Base-by-base conservation (phyloP, 30 jellyfish, hydroid and myxozoan genomes). In the Cassiopea xamachana region DNA sequence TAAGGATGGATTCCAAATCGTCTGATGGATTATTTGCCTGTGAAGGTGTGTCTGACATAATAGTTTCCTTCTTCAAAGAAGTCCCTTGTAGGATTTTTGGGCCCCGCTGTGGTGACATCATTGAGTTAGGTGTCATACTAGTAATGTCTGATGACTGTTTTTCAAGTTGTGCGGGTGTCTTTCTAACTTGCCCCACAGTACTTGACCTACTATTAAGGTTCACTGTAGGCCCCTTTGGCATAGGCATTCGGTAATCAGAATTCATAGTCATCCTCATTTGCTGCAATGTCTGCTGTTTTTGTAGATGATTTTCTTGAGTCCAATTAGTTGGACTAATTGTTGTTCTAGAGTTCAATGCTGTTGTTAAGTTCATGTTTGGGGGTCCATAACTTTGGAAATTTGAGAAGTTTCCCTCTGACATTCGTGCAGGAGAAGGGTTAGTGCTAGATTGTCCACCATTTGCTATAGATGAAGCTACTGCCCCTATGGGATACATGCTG, bases 1-100 rank as follows among this genome's bases (percentile, higher is more conserved):
- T 85, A 72, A 92, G 94, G 13, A 92, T 39, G 19, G 93, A 82
- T 77, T 92, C 97, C 62, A 92, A 64, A 77, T 92, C 97, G 48
- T 91, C 97, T 74, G 97, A 85, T 60, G 81, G 84, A 80, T 62
- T 64, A 70, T 64, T 62, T 9, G 74, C 59, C 68, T 87, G 94
- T 2, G 88, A 17, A 10, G 58, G 47, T 8, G 83, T 60, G 62
- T 76, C 89, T 75, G 80, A 51, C 75, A 58, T 61, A 60, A 61
- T 16, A 15, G 94, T 70, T 64, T 87, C 88, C 59, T 87, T 89
- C 70, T 87, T 87, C 79, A 76, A 46, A 60, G 87, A 48, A 74
- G 84, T 84, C n/a, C 71, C 89, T 45, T 16, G 78, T 15, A 79
- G 17, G 27, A 80, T 12, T 73, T 77, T 78, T 8, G 83, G 89